Base-by-base conservation (phyloP, 35 echinoderm and acorn worm species). In the Lytechinus variegatus region DNA sequence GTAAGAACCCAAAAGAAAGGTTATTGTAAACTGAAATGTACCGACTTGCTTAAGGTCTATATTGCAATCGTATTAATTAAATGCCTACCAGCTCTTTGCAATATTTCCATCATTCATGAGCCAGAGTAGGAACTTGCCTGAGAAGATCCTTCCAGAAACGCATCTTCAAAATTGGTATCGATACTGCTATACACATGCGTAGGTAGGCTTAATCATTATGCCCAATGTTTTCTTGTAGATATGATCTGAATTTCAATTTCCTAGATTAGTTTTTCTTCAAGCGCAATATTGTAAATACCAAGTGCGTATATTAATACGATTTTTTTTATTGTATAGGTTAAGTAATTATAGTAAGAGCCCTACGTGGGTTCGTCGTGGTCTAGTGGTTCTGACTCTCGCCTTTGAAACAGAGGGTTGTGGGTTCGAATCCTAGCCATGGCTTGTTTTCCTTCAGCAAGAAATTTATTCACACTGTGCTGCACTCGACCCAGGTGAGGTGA, bases 41-140 rank as follows among this genome's bases (percentile, higher is more conserved):
- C n/a, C 19, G n/a, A 79, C 66, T 5, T 79, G 66, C 66, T 79
- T 16, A 16, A 79, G 66, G 66, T 79, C 66, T 24, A 79, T 79
- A 24, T 79, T 79, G 66, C 66, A 79, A 79, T 79, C 66, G n/a
- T 79, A 79, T 79, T 79, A 79, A 79, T 79, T 79, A 79, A 79
- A 79, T 79, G 66, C 66, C 66, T 79, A 79, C 66, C 5, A 24
- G 66, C 66, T 79, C 19, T 79, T 79, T n/a, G 66, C 66, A 79
- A 79, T 79, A 79, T 79, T 44, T 4, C 16, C 21, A 79, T n/a
- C 66, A 79, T 79, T 16, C 66, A 24, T 79, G 66, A 24, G 5
- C 61, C 9, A 16, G 14, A 24, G 19, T 24, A 79, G 14, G n/a
- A 79, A 24, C 66, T 79, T 19, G 66, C 61, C 61, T 71, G 9